A percentile compares a stretch with the other conserved stretches of the same genome.
phyloP scores from a whole-genome alignment of 2,113 vertebrate species.

The Xenopus laevis region DNA sequence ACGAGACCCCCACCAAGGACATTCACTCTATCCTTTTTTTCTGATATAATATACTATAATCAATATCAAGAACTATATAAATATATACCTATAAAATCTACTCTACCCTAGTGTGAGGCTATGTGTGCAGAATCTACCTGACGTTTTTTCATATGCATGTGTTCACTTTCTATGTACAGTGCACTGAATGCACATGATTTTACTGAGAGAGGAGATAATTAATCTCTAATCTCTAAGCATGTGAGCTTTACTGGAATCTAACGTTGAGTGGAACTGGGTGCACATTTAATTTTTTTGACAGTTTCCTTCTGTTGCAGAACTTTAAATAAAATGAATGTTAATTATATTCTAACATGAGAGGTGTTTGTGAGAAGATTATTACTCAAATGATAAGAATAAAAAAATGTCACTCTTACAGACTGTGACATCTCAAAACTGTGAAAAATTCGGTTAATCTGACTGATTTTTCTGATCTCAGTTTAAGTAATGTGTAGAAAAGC shows the following conservation, averaged over 20 bases:
- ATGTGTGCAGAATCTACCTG: too few species aligned
- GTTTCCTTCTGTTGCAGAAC: not conserved
- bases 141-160: too few species aligned
- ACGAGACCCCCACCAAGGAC: too few species aligned
- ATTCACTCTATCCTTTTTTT: too few species aligned
- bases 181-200: too few species aligned
- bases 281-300: not conserved
- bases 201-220: too few species aligned
- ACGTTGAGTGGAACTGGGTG: not conserved
- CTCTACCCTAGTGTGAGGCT: too few species aligned
- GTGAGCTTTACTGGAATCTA: not conserved
- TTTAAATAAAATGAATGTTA: not conserved
- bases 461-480: not conserved
- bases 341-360: constrained; percentile 1
- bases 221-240: too few species aligned
- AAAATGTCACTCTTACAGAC: not conserved
- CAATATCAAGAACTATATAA: too few species aligned
- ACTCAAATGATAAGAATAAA: not conserved
- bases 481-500: not conserved
- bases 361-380: not conserved
- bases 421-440: not conserved
- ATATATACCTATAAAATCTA: too few species aligned
- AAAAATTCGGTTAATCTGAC: not conserved
- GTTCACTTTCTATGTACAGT: too few species aligned
- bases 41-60: too few species aligned